Conservation (phyloP, 2,888 invertebrate genomes). For the Omphaloscelis lunosa region DNA sequence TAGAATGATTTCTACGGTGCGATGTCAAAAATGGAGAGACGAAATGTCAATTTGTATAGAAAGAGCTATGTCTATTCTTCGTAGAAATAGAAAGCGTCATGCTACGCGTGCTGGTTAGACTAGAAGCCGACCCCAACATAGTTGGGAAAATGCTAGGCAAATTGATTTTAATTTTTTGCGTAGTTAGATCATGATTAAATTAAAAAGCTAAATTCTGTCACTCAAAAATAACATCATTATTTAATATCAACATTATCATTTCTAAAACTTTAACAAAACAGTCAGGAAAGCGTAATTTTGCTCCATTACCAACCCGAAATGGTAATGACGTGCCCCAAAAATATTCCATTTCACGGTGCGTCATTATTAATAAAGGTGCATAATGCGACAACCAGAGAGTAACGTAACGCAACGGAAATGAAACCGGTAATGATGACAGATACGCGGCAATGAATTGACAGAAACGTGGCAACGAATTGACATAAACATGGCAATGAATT, state of each 20-base stretch:
- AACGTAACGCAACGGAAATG: slow-evolving; percentile 53
- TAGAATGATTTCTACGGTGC: no score
- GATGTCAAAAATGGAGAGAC: no score
- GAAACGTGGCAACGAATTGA: slow-evolving; percentile 53
- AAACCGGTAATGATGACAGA: slow-evolving; percentile 67
- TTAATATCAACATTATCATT: slow-evolving; percentile 13
- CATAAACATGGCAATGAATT: slow-evolving; percentile 53
- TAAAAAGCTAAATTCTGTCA: background rate
- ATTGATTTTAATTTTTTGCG: no score
- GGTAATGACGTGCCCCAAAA: slow-evolving; percentile 57
- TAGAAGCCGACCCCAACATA: no score
- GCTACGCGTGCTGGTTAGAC: no score
- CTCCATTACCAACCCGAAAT: slow-evolving; percentile 39
- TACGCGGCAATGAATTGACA: slow-evolving; percentile 63
- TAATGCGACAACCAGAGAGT: slow-evolving; percentile 60
- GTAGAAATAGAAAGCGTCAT: no score
- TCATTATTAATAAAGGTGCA: slow-evolving; percentile 64
- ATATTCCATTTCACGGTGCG: slow-evolving; percentile 60
- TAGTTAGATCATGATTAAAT: no score
- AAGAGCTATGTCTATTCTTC: no score
- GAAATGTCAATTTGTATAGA: no score
- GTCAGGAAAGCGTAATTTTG: slow-evolving; percentile 33
- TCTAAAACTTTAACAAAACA: slow-evolving; percentile 30
- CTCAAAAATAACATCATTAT: background rate
- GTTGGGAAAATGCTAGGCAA: no score